Evolutionary conservation across 2,888 invertebrate genomes (phyloP).

Genomic region (Platycnemis pennipes): DNA sequence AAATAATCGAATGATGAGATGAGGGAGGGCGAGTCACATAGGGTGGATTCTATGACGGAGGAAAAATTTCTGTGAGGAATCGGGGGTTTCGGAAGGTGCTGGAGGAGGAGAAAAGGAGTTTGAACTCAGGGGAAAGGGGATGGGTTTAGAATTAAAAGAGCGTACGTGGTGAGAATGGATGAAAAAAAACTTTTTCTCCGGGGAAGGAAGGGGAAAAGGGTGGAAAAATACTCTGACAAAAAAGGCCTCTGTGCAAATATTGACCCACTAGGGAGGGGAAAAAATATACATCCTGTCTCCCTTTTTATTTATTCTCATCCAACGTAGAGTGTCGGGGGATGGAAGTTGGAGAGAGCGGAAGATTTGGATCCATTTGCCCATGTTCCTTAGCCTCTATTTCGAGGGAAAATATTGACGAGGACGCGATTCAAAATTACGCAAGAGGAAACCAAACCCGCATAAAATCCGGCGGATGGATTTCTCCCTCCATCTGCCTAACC

Average conservation of each 20-base stretch:
- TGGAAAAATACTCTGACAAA: not conserved
- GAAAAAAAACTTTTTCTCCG: not conserved
- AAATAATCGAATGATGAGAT: conserved; percentile 19
- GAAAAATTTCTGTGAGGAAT: too few species aligned
- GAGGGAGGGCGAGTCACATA: not conserved
- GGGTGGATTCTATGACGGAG: not conserved
- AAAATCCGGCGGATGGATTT: not conserved
- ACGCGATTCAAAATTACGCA: not conserved
- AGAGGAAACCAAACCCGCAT: not conserved
- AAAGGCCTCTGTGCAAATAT: not conserved
- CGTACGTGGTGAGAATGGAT: not conserved
- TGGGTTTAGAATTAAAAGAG: not conserved
- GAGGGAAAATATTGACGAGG: conserved; percentile 14
- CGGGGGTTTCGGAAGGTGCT: not conserved
- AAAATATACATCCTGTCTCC: conserved; percentile 11
- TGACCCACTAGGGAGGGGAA: not conserved
- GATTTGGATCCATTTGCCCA: conserved; percentile 13
- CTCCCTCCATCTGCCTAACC: too few species aligned
- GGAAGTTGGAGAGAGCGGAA: not conserved
- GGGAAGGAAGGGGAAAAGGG: not conserved
- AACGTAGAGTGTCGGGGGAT: not conserved
- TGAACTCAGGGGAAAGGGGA: not conserved
- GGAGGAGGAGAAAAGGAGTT: not conserved
- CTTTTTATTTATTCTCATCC: not conserved
- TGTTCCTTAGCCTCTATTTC: conserved; percentile 12